These are phyloP conservation scores for Linhomoeus sp. DNA, from an alignment of 2,888 invertebrate species.

Conservation along the genomic window DNA sequence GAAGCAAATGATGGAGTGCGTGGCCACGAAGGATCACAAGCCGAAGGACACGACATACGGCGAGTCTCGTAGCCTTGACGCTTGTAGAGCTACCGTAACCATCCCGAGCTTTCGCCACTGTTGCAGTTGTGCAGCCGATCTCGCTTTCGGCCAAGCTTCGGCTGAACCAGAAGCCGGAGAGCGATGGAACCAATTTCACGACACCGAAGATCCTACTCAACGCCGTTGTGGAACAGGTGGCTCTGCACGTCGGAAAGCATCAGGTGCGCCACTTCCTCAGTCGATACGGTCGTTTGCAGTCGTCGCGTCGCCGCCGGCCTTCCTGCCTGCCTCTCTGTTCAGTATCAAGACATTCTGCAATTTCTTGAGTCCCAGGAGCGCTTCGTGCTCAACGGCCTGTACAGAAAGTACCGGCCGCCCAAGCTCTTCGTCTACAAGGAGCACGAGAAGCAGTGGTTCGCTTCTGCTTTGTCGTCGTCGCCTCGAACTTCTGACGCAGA, in stretches of 20 bases:
- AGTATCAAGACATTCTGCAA: conserved; percentile 72
- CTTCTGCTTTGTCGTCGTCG: no score
- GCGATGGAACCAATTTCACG: conserved; percentile 53
- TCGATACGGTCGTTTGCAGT: no score
- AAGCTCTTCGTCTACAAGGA: conserved; percentile 43
- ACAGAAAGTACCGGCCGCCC: conserved; percentile 59
- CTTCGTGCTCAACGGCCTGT: conserved; percentile 55
- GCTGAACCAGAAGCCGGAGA: conserved; percentile 79
- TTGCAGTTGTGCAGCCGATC: conserved; percentile 82
- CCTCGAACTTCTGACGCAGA: no score
- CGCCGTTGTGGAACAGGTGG: conserved; percentile 35
- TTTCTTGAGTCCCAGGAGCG: conserved; percentile 73
- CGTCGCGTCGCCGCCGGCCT: no score
- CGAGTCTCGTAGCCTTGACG: no score
- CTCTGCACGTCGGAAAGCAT: conserved; percentile 28
- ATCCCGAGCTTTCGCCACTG: no score
- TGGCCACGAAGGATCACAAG: conserved; percentile 15
- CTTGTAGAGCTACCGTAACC: no score
- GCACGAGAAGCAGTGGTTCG: conserved; percentile 43
- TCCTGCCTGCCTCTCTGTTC: conserved; percentile 28
- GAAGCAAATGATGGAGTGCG: conserved; percentile 12
- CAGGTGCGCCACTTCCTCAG: no score
- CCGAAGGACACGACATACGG: conserved; percentile 21
- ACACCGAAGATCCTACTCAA: conserved; percentile 49
- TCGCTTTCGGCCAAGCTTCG: conserved; percentile 65